Percentiles rank a stretch among this genome's conserved stretches.
Evolutionary conservation across 2,797 vertebrate genomes (phyloP).

Genomic region (Lepus oiostolus): DNA sequence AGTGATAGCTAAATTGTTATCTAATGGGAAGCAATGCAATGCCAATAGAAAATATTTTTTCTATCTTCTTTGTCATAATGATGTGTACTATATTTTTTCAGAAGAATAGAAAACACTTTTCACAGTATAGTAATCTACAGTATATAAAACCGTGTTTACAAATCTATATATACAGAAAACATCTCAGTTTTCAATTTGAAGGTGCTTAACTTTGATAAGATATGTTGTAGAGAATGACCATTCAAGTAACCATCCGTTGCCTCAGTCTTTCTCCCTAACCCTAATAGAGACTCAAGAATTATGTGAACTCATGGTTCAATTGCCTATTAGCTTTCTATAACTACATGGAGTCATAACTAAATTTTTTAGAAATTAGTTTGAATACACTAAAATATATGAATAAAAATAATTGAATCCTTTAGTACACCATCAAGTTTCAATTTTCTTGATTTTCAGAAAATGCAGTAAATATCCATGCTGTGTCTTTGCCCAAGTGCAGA

Average conservation of each 20-base stretch:
- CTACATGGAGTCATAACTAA: constrained; percentile 17
- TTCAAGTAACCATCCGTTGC: neutral
- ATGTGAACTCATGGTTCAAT: neutral
- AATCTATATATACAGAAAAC: constrained; percentile 69
- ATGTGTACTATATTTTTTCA: neutral
- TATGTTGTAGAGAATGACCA: constrained; percentile 53
- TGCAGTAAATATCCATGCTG: constrained; percentile 32
- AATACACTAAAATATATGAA: constrained; percentile 51
- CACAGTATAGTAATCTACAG: constrained; percentile 71
- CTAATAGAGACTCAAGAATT: neutral
- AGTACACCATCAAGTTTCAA: constrained; percentile 59
- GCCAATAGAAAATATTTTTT: neutral
- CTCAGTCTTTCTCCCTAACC: neutral
- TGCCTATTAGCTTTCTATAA: constrained; percentile 43
- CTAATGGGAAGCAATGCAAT: constrained; percentile 17
- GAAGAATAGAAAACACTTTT: constrained; percentile 72
- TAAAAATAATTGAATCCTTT: constrained; percentile 63
- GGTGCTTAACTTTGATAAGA: constrained; percentile 32
- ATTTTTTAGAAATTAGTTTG: constrained; percentile 41
- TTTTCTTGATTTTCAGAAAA: constrained; percentile 64
- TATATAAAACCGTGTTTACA: constrained; percentile 58
- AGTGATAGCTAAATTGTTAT: neutral
- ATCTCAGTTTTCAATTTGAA: constrained; percentile 51
- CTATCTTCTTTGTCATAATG: neutral
- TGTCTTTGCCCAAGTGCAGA: constrained; percentile 61